A percentile compares a stretch with the other conserved stretches of the same genome.
Evolutionary conservation across 2,113 vertebrate species (phyloP).

Genomic region (Corvus moneduloides): DNA sequence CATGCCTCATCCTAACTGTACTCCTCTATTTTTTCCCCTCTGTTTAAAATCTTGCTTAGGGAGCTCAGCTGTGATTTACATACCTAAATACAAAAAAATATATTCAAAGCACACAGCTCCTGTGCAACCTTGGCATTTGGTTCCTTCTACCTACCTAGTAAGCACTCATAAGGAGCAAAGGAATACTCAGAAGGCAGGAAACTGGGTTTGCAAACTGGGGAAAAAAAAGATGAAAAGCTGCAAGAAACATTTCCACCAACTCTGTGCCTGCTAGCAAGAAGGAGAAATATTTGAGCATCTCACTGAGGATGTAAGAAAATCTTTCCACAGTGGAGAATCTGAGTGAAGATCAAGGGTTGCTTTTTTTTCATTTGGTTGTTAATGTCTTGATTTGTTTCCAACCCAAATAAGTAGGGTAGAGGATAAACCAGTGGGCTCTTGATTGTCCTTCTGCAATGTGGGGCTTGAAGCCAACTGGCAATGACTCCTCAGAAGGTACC

Average conservation of each 20-base stretch:
- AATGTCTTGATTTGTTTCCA: slow-evolving; percentile 28
- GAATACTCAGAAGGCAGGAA: neutral
- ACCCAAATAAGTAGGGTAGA: neutral
- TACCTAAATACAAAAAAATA: neutral
- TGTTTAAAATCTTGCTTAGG: neutral
- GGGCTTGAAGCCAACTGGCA: slow-evolving; percentile 40
- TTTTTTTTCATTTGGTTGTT: neutral
- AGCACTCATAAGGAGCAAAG: neutral
- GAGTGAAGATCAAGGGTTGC: neutral
- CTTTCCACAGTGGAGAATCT: neutral
- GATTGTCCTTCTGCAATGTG: neutral
- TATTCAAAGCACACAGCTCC: neutral
- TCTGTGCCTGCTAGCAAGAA: neutral
- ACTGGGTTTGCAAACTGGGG: neutral
- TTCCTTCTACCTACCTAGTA: neutral
- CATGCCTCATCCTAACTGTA: neutral
- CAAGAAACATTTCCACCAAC: neutral
- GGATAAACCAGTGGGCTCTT: neutral
- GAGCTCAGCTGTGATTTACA: neutral
- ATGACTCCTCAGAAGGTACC: slow-evolving; percentile 22
- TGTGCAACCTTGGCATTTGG: neutral
- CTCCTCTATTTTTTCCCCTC: neutral
- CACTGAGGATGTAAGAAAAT: neutral
- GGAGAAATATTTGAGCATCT: slow-evolving; percentile 9
- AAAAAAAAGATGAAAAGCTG: neutral